Conservation (phyloP, 2,888 invertebrate genomes). For the Orchestes rusci region DNA sequence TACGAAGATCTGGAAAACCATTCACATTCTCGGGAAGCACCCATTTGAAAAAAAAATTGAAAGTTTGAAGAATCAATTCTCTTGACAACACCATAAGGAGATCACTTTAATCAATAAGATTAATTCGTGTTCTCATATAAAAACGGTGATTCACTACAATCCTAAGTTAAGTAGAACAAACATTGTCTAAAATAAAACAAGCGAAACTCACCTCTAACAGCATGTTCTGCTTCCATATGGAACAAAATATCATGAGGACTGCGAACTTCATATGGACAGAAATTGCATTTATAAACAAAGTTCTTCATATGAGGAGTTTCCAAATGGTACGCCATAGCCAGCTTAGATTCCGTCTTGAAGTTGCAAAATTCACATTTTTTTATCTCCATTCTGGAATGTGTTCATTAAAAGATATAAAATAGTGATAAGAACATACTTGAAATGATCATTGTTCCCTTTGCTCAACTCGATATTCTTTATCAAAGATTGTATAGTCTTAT, state of each 20-base stretch:
- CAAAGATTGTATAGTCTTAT: conserved; percentile 73
- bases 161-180: too few species aligned
- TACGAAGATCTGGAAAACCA: too few species aligned
- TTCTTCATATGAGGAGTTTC: conserved; percentile 90
- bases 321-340: conserved; percentile 79
- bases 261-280: conserved; percentile 47
- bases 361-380: conserved; percentile 84
- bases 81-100: too few species aligned
- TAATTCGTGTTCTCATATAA: too few species aligned
- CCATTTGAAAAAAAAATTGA: too few species aligned
- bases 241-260: conserved; percentile 82
- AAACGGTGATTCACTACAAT: too few species aligned
- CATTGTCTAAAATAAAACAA: too few species aligned
- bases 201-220: conserved; percentile 53
- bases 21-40: too few species aligned
- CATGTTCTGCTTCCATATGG: conserved; percentile 89
- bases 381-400: conserved; percentile 58
- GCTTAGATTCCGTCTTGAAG: conserved; percentile 79
- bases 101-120: too few species aligned
- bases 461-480: conserved; percentile 79
- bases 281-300: conserved; percentile 68
- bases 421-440: conserved; percentile 15
- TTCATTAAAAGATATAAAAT: too few species aligned
- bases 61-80: too few species aligned
- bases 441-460: conserved; percentile 74